These are phyloP conservation scores for Hedya salicella DNA, from an alignment of 2,888 invertebrate genomes.

Conservation along the genomic window DNA sequence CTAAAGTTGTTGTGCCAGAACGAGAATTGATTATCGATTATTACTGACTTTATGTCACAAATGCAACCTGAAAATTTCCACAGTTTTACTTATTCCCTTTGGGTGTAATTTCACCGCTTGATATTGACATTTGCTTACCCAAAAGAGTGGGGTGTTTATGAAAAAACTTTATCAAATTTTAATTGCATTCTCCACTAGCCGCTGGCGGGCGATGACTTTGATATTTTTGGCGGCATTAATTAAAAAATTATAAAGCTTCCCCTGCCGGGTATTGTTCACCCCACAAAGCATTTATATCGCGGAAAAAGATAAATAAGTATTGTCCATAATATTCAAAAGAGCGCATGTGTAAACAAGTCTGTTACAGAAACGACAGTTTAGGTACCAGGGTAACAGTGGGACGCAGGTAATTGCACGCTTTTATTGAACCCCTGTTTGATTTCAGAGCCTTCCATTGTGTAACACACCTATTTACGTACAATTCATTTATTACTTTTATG, in stretches of 20 bases:
- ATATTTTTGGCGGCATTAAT: conserved; percentile 83
- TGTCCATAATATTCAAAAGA: conserved; percentile 5
- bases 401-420: conserved; percentile 79
- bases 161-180: conserved; percentile 70
- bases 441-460: conserved; percentile 75
- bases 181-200: conserved; percentile 76
- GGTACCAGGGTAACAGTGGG: conserved; percentile 46
- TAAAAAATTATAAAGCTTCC: conserved; percentile 85
- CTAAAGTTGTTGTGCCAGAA: too few species aligned
- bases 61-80: too few species aligned
- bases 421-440: conserved; percentile 82
- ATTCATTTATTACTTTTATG: conserved; percentile 40
- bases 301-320: conserved; percentile 80
- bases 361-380: conserved; percentile 14
- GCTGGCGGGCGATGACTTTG: conserved; percentile 78
- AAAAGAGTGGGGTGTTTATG: conserved; percentile 67
- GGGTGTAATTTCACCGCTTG: conserved; percentile 30
- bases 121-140: conserved; percentile 46
- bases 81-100: neutral
- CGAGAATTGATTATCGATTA: too few species aligned
- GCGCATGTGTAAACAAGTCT: neutral
- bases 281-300: conserved; percentile 73
- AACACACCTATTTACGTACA: conserved; percentile 56
- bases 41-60: too few species aligned
- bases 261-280: conserved; percentile 68